Evolutionary conservation across 1,140 invertebrate genomes (phyloP), one percentile per base, ranked within the genome.

Genomic region (Tetragnatha versicolor): DNA sequence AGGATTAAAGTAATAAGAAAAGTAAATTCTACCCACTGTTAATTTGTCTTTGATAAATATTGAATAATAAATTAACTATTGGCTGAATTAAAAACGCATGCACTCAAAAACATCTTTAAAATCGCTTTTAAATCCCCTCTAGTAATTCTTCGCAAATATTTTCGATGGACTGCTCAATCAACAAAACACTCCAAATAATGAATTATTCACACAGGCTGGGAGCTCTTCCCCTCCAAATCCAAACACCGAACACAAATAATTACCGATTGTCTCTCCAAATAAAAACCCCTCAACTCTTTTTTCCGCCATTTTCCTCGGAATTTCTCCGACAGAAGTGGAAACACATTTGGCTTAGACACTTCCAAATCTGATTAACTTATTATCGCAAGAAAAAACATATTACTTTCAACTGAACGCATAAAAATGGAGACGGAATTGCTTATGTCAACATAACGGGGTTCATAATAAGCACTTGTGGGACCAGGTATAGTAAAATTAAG

Each of bases 241-340:
- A n/a, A n/a, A n/a, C n/a, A n/a, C n/a, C 10, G 35, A 58, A 33
- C 20, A 31, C 55, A 58, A 58, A 58, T 58, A 58, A 58, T 58
- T 58, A 58, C 55, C 10, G 55, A 58, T 58, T 58, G 55, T 58
- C 35, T 58, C 55, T 58, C 35, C 55, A 58, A 58, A 58, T 58
- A 58, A 58, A 58, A 58, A 58, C 55, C 55, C 31, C 55, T 58
- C n/a, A 31, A 58, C 35, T 58, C 35, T 58, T 31, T 14, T 58
- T 58, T 58, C 35, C 35, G 29, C 14, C 39, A 33, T 58, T 58
- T 17, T 58, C 35, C 35, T 27, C 29, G 22, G 14, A 58, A 58
- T 55, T 55, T 55, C 51, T 55, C 31, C 51, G 22, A 25, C 31
- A 55, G n/a, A 55, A 55, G 51, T 55, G 51, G 31, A 22, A 55